Conservation (phyloP, 1,140 invertebrate genomes). For the Oedothorax gibbosus region DNA sequence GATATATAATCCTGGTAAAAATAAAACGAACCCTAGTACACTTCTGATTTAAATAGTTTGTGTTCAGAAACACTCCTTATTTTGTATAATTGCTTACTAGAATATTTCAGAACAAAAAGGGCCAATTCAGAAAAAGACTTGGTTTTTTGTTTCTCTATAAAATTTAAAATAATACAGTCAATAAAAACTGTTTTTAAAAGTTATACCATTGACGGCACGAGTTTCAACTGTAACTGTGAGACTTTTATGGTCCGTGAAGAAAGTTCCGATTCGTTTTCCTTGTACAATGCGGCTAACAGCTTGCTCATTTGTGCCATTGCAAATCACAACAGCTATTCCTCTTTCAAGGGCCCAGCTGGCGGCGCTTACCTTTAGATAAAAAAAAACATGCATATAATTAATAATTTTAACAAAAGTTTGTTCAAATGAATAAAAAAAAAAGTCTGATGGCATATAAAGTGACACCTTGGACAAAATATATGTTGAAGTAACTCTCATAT, state of each 20-base stretch:
- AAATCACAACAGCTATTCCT: constrained; percentile 96
- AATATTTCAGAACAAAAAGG: no score
- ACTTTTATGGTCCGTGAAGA: constrained; percentile 88
- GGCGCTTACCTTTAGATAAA: constrained; percentile 80
- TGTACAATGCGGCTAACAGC: constrained; percentile 92
- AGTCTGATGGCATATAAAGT: neutral
- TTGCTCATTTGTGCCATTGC: constrained; percentile 95
- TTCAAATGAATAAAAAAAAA: neutral
- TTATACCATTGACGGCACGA: constrained; percentile 88
- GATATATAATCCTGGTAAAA: no score
- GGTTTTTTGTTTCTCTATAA: no score
- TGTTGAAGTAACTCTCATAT: no score
- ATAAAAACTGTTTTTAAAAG: no score
- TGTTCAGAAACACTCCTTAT: no score
- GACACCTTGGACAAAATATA: no score
- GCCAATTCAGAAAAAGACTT: no score
- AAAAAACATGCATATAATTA: neutral
- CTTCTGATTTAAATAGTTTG: no score
- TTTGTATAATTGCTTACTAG: no score
- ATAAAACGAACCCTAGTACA: no score
- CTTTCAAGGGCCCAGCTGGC: constrained; percentile 95
- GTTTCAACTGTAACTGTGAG: constrained; percentile 81
- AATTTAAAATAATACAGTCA: no score
- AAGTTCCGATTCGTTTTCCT: constrained; percentile 96
- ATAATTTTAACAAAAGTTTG: neutral